Percentiles rank a stretch among this genome's conserved stretches.
These are phyloP conservation scores for Cydia pomonella DNA, from an alignment of 1,140 invertebrate genomes.

Conservation along the genomic window DNA sequence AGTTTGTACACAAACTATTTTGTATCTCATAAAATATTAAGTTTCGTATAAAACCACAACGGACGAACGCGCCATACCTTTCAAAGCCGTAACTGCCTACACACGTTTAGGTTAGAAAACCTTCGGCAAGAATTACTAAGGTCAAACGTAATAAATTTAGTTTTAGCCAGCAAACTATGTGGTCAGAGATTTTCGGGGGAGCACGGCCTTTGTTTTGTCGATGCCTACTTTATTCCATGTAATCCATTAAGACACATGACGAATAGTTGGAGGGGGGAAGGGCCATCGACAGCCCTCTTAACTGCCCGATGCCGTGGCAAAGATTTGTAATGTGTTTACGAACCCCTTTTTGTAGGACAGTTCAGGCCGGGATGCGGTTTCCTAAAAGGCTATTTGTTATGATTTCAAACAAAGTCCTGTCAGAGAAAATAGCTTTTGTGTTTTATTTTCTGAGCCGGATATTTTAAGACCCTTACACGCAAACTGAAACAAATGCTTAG, in stretches of 20 bases:
- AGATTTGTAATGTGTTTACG: constrained; percentile 77
- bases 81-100: constrained; percentile 66
- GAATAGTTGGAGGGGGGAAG: constrained; percentile 60
- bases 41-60: constrained; percentile 69
- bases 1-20: constrained; percentile 65
- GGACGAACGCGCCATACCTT: constrained; percentile 57
- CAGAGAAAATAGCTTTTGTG: constrained; percentile 72
- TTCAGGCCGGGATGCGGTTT: constrained; percentile 73
- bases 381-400: constrained; percentile 77
- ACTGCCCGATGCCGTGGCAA: constrained; percentile 58
- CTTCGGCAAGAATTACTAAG: constrained; percentile 74
- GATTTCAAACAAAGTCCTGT: constrained; percentile 75
- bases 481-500: constrained; percentile 50
- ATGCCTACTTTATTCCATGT: constrained; percentile 75
- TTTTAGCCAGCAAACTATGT: constrained; percentile 74
- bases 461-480: constrained; percentile 52
- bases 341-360: constrained; percentile 69
- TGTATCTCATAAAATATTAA: constrained; percentile 75
- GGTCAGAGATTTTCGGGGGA: constrained; percentile 70
- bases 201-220: constrained; percentile 69
- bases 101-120: constrained; percentile 67
- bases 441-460: constrained; percentile 68
- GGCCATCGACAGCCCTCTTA: constrained; percentile 73
- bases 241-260: constrained; percentile 76
- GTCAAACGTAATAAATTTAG: constrained; percentile 78